These are phyloP conservation scores for Phalacrocorax brasilianus DNA, from an alignment of 2,113 vertebrate genomes.

Conservation along the genomic window DNA sequence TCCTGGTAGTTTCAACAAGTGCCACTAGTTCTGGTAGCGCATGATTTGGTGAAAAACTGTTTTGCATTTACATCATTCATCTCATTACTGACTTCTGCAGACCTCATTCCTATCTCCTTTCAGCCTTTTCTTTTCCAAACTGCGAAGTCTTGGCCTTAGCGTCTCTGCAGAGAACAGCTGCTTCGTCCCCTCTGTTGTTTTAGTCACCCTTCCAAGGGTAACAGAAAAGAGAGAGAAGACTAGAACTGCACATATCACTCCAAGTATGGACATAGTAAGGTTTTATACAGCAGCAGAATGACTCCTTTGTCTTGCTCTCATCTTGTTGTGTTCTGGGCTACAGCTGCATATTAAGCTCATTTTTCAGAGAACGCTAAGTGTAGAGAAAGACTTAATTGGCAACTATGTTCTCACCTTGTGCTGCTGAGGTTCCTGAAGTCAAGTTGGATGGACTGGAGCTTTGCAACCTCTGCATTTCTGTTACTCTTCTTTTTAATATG, in stretches of 20 bases:
- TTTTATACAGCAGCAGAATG: not conserved
- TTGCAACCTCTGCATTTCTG: not conserved
- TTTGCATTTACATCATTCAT: not conserved
- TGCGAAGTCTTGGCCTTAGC: not conserved
- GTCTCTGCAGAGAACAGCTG: not conserved
- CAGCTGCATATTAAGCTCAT: accelerated
- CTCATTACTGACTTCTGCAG: not conserved
- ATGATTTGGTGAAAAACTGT: not conserved
- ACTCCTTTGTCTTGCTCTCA: not conserved
- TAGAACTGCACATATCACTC: not conserved
- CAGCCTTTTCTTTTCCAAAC: not conserved
- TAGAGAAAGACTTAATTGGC: not conserved
- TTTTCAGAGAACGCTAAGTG: not conserved
- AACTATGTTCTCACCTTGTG: accelerated
- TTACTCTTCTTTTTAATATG: not conserved
- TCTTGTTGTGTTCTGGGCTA: not conserved
- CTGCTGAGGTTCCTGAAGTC: not conserved
- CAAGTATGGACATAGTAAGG: not conserved
- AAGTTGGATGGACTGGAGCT: not conserved
- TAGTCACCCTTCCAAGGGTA: not conserved
- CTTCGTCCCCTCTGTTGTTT: not conserved
- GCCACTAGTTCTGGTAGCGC: not conserved
- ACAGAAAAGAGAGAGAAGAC: not conserved
- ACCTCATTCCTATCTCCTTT: not conserved
- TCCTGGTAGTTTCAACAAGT: not conserved